A percentile compares a stretch with the other conserved stretches of the same genome.
Evolutionary conservation across 2,888 invertebrate species (phyloP).

Genomic region (Lycaena phlaeas): DNA sequence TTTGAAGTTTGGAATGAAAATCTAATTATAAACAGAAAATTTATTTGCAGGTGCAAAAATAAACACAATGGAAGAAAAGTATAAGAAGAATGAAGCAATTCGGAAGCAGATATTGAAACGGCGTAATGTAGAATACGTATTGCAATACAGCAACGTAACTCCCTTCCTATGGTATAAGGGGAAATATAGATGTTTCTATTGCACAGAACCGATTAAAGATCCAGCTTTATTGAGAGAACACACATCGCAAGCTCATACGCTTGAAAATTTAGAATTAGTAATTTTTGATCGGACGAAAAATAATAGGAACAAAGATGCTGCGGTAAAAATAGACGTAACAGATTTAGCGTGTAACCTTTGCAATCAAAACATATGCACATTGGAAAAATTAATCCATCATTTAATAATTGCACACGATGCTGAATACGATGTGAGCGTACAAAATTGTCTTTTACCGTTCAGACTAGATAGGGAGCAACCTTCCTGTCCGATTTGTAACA

Average conservation of each 20-base stretch:
- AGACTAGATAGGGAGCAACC: constrained; percentile 51
- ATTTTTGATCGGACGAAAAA: constrained; percentile 55
- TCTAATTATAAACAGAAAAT: constrained; percentile 22
- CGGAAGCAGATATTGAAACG: constrained; percentile 50
- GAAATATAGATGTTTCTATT: constrained; percentile 56
- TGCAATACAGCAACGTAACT: constrained; percentile 56
- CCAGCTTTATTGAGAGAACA: constrained; percentile 43
- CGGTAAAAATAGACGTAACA: constrained; percentile 59
- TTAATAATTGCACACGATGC: constrained; percentile 61
- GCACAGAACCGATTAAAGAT: constrained; percentile 51
- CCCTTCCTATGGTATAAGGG: constrained; percentile 63
- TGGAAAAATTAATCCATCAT: constrained; percentile 58
- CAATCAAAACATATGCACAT: constrained; percentile 30
- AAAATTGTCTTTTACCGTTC: constrained; percentile 58
- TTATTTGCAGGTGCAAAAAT: constrained; percentile 60
- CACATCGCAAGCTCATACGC: constrained; percentile 38
- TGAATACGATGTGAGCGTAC: constrained; percentile 52
- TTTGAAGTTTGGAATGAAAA: not conserved
- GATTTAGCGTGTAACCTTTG: constrained; percentile 52
- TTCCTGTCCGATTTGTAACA: constrained; percentile 52
- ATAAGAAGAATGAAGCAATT: constrained; percentile 52
- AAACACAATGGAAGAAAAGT: constrained; percentile 50
- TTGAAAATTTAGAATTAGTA: constrained; percentile 48
- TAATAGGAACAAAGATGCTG: constrained; percentile 57
- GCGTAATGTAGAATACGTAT: constrained; percentile 55